Conservation (phyloP, 2,797 vertebrate genomes). For the Muraenolepis orangiensis region DNA sequence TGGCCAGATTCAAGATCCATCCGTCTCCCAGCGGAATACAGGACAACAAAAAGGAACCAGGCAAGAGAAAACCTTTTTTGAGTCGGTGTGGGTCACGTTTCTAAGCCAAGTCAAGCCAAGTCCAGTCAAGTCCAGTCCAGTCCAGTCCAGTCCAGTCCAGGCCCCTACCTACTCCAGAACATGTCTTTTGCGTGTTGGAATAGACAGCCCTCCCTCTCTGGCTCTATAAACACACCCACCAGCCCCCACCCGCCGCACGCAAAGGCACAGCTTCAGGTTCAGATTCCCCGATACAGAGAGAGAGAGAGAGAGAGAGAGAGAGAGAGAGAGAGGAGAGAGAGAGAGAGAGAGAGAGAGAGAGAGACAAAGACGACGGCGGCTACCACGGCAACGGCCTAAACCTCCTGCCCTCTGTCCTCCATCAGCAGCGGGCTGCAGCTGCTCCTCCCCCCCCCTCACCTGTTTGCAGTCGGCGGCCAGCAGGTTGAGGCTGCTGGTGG, state of each 20-base stretch:
- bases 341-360: too few species aligned
- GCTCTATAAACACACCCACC: too few species aligned
- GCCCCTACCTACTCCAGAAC: neutral
- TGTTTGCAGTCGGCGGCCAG: conserved; percentile 97
- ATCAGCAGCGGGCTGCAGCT: neutral
- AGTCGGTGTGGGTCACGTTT: neutral
- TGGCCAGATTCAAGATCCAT: neutral
- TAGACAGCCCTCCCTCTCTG: neutral
- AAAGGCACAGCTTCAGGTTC: too few species aligned
- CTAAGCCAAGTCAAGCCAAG: neutral
- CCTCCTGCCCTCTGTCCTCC: too few species aligned
- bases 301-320: too few species aligned
- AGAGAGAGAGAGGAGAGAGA: too few species aligned
- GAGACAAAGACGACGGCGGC: too few species aligned
- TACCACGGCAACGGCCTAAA: too few species aligned
- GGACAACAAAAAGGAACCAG: neutral
- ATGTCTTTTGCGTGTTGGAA: neutral
- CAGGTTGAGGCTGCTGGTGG: conserved; percentile 97
- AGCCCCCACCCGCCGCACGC: neutral
- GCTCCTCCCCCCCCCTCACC: conserved; percentile 65
- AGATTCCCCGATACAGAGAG: too few species aligned
- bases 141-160: neutral
- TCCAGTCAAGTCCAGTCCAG: neutral
- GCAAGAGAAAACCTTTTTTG: too few species aligned
- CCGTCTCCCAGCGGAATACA: neutral